Evolutionary conservation across 1,140 invertebrate species (phyloP).

Genomic region (Heliconius hewitsoni): DNA sequence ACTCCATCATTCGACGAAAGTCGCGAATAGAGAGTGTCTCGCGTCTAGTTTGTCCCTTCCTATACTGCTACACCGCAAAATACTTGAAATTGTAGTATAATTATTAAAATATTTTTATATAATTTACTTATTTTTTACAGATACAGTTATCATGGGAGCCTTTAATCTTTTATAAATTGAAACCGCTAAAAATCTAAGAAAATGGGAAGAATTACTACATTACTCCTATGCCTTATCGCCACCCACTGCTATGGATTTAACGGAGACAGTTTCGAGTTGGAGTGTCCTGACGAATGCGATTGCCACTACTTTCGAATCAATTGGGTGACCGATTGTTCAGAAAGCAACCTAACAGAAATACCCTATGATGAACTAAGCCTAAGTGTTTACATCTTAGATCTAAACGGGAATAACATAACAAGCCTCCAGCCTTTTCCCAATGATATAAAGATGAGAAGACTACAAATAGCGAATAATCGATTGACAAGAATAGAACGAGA

Average conservation of each 20-base stretch:
- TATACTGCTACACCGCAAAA: too few relatives aligned
- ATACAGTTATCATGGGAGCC: conserved; percentile 49
- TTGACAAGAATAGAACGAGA: conserved; percentile 83
- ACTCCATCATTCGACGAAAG: too few relatives aligned
- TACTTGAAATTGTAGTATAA: neutral
- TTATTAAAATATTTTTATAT: neutral
- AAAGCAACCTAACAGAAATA: conserved; percentile 87
- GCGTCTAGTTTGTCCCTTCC: too few relatives aligned
- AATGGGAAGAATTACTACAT: conserved; percentile 52
- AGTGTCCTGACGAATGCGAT: conserved; percentile 87
- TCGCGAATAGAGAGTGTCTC: too few relatives aligned
- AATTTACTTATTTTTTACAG: conserved; percentile 37
- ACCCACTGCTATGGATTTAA: conserved; percentile 72
- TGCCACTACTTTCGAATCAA: conserved; percentile 89
- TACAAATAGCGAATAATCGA: conserved; percentile 87
- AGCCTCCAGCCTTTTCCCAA: conserved; percentile 83
- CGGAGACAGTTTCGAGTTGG: conserved; percentile 84
- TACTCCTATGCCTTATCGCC: conserved; percentile 48
- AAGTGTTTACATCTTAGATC: conserved; percentile 86
- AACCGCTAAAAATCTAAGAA: conserved; percentile 31
- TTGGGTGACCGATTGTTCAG: conserved; percentile 89
- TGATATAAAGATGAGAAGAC: conserved; percentile 85
- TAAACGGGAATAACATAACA: conserved; percentile 86
- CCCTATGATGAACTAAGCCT: conserved; percentile 85
- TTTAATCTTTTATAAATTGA: conserved; percentile 38